Evolutionary conservation across 2,113 vertebrate genomes (phyloP).

Genomic region (Onychostoma macrolepis): DNA sequence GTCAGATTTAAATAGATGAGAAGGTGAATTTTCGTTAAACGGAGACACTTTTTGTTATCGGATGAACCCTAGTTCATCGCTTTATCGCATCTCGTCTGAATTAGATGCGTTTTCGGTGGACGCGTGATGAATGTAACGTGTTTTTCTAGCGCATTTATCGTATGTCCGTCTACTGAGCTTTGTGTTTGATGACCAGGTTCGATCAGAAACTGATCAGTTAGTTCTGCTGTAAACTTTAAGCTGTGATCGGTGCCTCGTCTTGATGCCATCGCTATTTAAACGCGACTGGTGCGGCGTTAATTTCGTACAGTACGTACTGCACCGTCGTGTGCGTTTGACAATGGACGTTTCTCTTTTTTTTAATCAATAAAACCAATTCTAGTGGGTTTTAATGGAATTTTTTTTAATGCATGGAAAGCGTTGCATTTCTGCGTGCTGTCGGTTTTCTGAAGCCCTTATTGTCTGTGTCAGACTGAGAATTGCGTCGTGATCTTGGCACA

Average conservation of each 20-base stretch:
- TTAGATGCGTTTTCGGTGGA: no score
- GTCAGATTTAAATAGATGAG: neutral
- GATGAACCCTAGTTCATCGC: neutral
- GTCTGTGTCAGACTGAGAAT: conserved; percentile 26
- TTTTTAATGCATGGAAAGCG: neutral
- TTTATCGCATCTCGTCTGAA: neutral
- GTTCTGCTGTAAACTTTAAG: conserved; percentile 46
- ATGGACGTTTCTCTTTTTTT: neutral
- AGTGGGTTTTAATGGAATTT: neutral
- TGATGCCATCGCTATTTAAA: conserved; percentile 61
- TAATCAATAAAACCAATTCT: neutral
- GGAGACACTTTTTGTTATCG: no score
- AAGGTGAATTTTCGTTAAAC: no score
- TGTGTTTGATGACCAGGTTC: neutral
- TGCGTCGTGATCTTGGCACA: neutral
- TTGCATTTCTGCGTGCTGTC: neutral
- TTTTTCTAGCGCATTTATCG: neutral
- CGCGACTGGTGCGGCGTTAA: neutral
- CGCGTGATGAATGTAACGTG: no score
- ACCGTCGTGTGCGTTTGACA: neutral
- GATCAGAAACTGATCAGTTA: neutral
- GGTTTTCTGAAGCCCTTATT: neutral
- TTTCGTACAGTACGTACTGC: neutral
- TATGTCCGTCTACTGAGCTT: neutral
- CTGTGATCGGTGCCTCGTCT: neutral